These are phyloP conservation scores for Diadema setosum DNA, from an alignment of 35 echinoderm and acorn worm species.

Conservation along the genomic window DNA sequence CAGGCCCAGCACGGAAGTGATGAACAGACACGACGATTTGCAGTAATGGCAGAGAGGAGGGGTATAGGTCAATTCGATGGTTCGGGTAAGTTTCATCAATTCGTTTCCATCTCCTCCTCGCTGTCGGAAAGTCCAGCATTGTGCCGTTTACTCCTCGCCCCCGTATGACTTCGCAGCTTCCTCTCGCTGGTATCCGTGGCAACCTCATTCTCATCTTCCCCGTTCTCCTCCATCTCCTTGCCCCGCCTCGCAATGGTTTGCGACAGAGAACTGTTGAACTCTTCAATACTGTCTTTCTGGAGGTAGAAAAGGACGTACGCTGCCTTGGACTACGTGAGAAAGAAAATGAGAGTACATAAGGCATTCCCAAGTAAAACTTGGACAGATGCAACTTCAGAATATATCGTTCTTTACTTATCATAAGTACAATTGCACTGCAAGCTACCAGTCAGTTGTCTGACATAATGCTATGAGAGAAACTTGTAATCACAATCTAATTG, in stretches of 20 bases:
- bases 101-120: slow-evolving; percentile 86
- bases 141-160: not conserved
- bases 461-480: not conserved
- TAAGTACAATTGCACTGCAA: not conserved
- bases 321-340: slow-evolving; percentile 74
- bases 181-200: not conserved
- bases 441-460: not conserved
- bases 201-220: slow-evolving; percentile 20
- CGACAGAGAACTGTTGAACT: slow-evolving; percentile 11
- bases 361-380: not conserved
- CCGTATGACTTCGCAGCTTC: not conserved
- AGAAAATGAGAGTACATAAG: not conserved
- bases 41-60: no score
- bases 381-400: not conserved
- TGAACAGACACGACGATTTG: no score
- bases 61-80: no score
- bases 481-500: no score
- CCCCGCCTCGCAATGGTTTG: not conserved
- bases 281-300: slow-evolving; percentile 55
- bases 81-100: slow-evolving; percentile 35
- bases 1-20: no score
- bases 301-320: slow-evolving; percentile 97
- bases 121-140: slow-evolving; percentile 43
- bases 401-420: not conserved
- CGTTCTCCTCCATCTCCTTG: not conserved